Percentiles rank a stretch among this genome's conserved stretches.
phyloP scores from a whole-genome alignment of 2,888 invertebrate species.

The Galerucella pusilla region DNA sequence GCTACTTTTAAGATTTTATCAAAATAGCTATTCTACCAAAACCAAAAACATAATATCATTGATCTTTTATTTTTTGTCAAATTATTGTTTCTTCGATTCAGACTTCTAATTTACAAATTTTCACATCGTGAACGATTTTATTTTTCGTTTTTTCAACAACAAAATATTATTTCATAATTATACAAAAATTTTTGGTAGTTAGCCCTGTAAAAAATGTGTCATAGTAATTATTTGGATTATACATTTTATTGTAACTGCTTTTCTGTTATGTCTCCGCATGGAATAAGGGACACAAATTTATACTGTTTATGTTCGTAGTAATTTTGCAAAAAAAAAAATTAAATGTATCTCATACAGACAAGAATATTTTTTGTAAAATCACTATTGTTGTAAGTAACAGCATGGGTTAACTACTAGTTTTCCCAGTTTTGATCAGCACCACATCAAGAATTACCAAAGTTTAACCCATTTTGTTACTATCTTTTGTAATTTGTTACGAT shows the following conservation, averaged over 20 bases:
- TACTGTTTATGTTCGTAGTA: not conserved
- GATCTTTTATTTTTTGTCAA: not conserved
- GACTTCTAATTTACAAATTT: not conserved
- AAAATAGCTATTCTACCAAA: not conserved
- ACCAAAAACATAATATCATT: not conserved
- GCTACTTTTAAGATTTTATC: not conserved
- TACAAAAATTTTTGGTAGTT: not conserved
- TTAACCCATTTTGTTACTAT: not conserved
- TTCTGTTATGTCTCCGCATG: slow-evolving; percentile 10
- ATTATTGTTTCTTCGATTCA: not conserved
- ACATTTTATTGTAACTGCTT: slow-evolving; percentile 5
- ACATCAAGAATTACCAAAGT: not conserved
- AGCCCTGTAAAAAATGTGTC: slow-evolving; percentile 15
- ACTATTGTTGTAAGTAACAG: not conserved
- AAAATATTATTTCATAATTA: too few relatives aligned
- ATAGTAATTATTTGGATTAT: slow-evolving; percentile 9
- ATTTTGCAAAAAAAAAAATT: not conserved
- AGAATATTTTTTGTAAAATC: not conserved
- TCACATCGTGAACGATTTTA: not conserved
- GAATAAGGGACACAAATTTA: slow-evolving; percentile 3
- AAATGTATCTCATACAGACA: not conserved
- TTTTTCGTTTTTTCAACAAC: too few relatives aligned
- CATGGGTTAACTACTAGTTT: not conserved
- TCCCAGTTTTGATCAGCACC: not conserved
- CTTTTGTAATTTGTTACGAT: not conserved